phyloP scores from a whole-genome alignment of 2,113 vertebrate species.

The Chloebia gouldiae region DNA sequence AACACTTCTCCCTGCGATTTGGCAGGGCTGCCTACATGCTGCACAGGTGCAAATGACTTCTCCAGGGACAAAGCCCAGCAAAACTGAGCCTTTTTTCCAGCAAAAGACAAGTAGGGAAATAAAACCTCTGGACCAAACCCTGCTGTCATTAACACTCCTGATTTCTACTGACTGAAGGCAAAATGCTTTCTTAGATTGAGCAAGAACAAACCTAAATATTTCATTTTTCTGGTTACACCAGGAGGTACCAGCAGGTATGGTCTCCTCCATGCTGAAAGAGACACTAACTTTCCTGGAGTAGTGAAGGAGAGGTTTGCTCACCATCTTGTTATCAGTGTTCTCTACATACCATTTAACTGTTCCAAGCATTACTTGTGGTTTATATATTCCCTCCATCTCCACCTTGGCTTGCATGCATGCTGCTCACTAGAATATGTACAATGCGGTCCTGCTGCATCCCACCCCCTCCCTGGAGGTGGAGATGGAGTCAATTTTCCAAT shows the following conservation, averaged over 20 bases:
- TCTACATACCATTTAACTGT: background rate
- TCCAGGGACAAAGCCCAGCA: background rate
- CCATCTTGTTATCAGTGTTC: background rate
- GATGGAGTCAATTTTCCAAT: slow-evolving; percentile 22
- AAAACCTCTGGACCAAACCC: slow-evolving; percentile 25
- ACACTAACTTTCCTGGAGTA: background rate
- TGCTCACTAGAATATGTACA: background rate
- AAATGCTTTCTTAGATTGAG: fast-evolving
- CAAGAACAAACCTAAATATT: background rate
- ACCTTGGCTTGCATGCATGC: background rate
- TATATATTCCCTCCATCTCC: background rate
- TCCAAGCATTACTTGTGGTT: background rate
- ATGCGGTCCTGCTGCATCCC: background rate
- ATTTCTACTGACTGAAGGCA: slow-evolving; percentile 2
- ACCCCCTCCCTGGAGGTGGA: background rate
- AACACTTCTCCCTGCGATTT: background rate
- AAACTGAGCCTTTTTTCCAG: slow-evolving; percentile 14
- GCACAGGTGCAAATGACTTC: slow-evolving; percentile 59
- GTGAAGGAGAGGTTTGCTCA: background rate
- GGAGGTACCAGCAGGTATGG: background rate
- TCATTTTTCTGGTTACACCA: background rate
- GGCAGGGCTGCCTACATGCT: background rate
- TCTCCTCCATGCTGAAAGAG: background rate
- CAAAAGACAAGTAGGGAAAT: slow-evolving; percentile 35
- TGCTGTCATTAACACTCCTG: slow-evolving; percentile 33